Conservation (phyloP, 1,140 invertebrate genomes). For the Penaeus japonicus region DNA sequence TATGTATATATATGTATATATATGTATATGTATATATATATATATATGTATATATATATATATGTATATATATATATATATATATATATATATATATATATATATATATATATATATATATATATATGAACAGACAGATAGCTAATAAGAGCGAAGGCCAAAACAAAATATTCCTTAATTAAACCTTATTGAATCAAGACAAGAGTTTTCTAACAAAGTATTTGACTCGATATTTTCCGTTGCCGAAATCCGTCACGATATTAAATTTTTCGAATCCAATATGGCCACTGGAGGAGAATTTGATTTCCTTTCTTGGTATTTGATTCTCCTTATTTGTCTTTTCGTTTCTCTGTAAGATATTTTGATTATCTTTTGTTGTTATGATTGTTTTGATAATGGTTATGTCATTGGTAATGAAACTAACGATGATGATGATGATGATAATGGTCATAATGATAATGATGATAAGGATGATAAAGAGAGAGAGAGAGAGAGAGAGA, state of each 20-base stretch:
- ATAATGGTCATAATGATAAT: not conserved
- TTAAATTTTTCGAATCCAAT: too few relatives aligned
- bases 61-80: conserved; percentile 2
- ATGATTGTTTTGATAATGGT: not conserved
- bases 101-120: not conserved
- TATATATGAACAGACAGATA: not conserved
- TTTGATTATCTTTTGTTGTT: too few relatives aligned
- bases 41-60: not conserved
- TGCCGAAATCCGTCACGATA: too few relatives aligned
- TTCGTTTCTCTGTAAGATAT: too few relatives aligned
- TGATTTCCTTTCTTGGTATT: too few relatives aligned
- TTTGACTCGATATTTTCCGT: too few relatives aligned
- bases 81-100: not conserved
- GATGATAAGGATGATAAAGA: not conserved
- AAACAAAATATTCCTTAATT: too few relatives aligned
- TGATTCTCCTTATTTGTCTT: too few relatives aligned
- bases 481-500: too few relatives aligned
- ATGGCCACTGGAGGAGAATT: too few relatives aligned
- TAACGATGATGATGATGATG: not conserved
- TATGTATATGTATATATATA: not conserved
- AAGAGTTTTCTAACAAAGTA: too few relatives aligned
- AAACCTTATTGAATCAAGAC: too few relatives aligned
- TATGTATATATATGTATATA: not conserved
- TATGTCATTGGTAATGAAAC: not conserved
- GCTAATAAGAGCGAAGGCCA: not conserved